Evolutionary conservation across 2,888 invertebrate genomes (phyloP), one percentile per base, ranked within the genome.

Genomic region (Caenorhabditis sp.): DNA sequence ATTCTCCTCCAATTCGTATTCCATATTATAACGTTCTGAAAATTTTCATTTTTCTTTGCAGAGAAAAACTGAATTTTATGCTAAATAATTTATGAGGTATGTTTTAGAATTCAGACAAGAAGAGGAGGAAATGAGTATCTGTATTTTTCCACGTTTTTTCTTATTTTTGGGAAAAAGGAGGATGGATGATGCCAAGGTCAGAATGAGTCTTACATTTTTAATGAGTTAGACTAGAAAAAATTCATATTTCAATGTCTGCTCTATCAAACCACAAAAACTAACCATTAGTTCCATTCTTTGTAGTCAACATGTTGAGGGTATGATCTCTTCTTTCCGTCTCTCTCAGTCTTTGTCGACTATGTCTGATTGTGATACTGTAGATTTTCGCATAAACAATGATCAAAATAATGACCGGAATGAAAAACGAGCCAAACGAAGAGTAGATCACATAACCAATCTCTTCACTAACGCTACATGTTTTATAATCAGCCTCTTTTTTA

Each of bases 371-470:
- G 56, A 87, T 86, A 59, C 78, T 76, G 78, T 81, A 86, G 70
- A 87, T 87, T 67, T 86, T 83, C 50, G 84, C 84, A 77, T 87
- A 87, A n/a, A 87, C 86, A 27, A 84, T 78, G 52, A 87, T 77
- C 54, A 87, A 71, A 60, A 87, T 84, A 65, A 96, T 94, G 88
- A 95, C 95, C 76, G 99, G 97, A 89, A 99, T 95, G 92, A 95
- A 99, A 92, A 99, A 99, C 87, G 97, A 97, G 85, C 97, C 97
- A 87, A 96, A 91, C 23, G 97, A 95, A 23, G 97, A 97, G 90
- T 97, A 99, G 71, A 97, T 91, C 88, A 97, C 97, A 91, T 99
- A 97, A 76, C 80, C 83, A 21, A 82, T 31, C 53, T 84, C 83
- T 26, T 77, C 75, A 68, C 81, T 80, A 27, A 84, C 76, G 7